Conservation (phyloP, 2,797 vertebrate species). For the Knipowitschia caucasica region DNA sequence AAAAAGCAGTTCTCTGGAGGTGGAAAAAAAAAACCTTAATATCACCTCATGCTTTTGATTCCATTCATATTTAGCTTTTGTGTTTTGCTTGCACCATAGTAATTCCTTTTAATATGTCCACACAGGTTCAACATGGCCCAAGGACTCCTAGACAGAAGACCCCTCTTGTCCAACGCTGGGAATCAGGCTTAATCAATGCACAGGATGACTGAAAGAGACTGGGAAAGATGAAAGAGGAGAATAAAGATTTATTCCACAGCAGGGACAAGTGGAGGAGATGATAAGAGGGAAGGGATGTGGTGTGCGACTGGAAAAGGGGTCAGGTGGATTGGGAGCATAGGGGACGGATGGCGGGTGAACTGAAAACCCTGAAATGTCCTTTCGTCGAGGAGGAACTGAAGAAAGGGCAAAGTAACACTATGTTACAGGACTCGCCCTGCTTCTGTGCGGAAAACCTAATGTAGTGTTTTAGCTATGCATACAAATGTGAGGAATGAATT, state of each 20-base stretch:
- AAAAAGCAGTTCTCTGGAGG: slow-evolving; percentile 21
- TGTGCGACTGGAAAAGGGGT: slow-evolving; percentile 40
- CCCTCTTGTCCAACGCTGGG: slow-evolving; percentile 77
- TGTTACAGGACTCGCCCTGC: slow-evolving; percentile 18
- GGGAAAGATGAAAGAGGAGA: slow-evolving; percentile 1
- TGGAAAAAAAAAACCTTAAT: slow-evolving; percentile 24
- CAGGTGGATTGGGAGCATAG: slow-evolving; percentile 38
- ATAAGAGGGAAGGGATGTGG: slow-evolving; percentile 34
- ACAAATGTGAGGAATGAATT: slow-evolving; percentile 9
- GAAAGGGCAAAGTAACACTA: slow-evolving; percentile 9
- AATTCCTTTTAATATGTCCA: not conserved
- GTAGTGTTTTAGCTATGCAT: slow-evolving; percentile 6
- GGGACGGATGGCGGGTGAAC: slow-evolving; percentile 33
- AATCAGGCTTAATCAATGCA: slow-evolving; percentile 68
- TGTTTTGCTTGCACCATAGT: not conserved
- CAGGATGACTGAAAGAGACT: slow-evolving; percentile 39
- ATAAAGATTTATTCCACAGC: slow-evolving; percentile 10
- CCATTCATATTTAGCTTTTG: slow-evolving; percentile 14
- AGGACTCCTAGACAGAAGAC: slow-evolving; percentile 63
- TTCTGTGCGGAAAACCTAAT: slow-evolving; percentile 10
- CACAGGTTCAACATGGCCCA: slow-evolving; percentile 34
- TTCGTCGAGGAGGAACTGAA: slow-evolving; percentile 9
- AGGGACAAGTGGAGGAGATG: not conserved
- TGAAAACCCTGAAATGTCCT: slow-evolving; percentile 34
- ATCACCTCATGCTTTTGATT: slow-evolving; percentile 19